Evolutionary conservation across 2,888 invertebrate genomes (phyloP).

Genomic region (Nemurella pictetii): DNA sequence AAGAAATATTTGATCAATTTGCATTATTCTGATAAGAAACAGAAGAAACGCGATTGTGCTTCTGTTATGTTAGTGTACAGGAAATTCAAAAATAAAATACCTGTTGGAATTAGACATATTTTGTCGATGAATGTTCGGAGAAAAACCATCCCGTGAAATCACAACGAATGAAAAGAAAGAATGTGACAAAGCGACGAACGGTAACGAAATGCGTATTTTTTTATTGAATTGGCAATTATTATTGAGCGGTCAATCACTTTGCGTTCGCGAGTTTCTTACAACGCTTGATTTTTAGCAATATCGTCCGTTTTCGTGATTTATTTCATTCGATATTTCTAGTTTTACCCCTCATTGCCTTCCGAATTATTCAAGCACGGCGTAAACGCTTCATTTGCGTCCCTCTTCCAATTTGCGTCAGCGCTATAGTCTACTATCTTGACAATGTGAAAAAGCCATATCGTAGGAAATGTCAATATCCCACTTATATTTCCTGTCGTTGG

Average conservation of each 20-base stretch:
- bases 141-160: not conserved
- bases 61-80: not conserved
- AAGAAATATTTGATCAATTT: conserved; percentile 4
- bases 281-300: not conserved
- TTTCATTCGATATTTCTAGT: not conserved
- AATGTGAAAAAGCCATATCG: not conserved
- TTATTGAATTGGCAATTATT: not conserved
- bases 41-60: not conserved
- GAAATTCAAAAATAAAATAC: not conserved
- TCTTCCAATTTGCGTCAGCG: not conserved
- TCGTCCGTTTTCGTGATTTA: not conserved
- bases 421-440: not conserved
- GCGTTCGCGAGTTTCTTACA: not conserved
- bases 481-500: not conserved
- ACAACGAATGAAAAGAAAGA: not conserved
- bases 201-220: too few relatives aligned
- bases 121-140: not conserved
- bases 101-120: not conserved
- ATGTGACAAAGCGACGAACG: too few relatives aligned
- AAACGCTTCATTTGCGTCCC: not conserved
- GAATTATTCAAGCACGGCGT: not conserved
- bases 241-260: not conserved
- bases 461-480: not conserved
- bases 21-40: not conserved
- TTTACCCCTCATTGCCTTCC: not conserved